Base-by-base conservation (phyloP, 2,113 vertebrate species). In the Seriola aureovittata region DNA sequence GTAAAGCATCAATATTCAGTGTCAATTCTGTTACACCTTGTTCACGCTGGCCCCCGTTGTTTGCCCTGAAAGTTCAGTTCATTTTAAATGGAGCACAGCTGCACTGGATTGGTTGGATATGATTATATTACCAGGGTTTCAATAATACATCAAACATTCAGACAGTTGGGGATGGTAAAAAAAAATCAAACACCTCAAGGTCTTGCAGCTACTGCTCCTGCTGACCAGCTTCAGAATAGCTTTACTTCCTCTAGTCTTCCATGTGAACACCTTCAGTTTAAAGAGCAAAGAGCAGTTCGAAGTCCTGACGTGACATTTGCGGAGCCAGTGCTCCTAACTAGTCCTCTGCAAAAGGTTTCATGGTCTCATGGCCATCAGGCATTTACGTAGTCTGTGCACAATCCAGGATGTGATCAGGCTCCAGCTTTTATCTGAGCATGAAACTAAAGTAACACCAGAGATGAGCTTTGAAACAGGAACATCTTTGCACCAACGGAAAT, bases 71-170 rank as follows among this genome's bases (percentile, higher is more conserved):
- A 25, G 48, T 8, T 16, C 3, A 13, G 55, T 75, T 65, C 14
- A 38, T 50, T 23, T 48, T 11, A 2, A 40, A 25, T 2, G 8
- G 8, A 9, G 25, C 25, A 25, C 25, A 19, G 52, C 19, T 34
- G 38, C 40, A 59, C 0, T 58, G 8, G 10, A 29, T 21, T 62
- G 54, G 34, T 40, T 11, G 3, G 40, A 7, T 40, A 9, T 9
- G 44, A 64, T 72, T 36, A 38, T 57, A 46, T 48, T 34, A 67
- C 11, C 57, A 42, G 0, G 17, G 57, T 63, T 68, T 80, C 1
- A 74, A 63, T 74, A 69, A 64, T 38, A 52, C 32, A 52, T 79
- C 32, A 57, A 23, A 46, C 2, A 62, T 54, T 42, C 55, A 36
- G 16, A 23, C 63, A 68, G 25, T 25, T 23, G n/a, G 57, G 63